Evolutionary conservation across 1,140 invertebrate species (phyloP), one percentile per base, ranked within the genome.

Genomic region (Zaprionus kolodkinae): DNA sequence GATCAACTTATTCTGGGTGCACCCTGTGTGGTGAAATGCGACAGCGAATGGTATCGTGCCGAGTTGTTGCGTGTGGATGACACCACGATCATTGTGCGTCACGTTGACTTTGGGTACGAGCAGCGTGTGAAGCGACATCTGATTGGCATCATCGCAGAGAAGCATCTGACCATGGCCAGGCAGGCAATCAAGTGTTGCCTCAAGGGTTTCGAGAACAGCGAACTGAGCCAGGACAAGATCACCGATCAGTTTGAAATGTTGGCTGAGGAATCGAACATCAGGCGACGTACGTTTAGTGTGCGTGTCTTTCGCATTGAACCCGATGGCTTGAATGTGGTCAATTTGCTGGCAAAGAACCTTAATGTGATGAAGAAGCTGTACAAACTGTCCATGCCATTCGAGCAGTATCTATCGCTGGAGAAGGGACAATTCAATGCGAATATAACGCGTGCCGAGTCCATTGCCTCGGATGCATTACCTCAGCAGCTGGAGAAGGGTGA

Each of bases 71-170:
- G 88, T 1, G 79, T 81, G 3, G 80, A 91, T 21, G 77, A 79
- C n/a, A 68, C 68, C 1, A 79, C 90, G 11, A 87, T 91, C 45
- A 81, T 91, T 55, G 89, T 92, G 7, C 82, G 91, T 1, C 91
- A 92, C 92, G 95, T 97, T 1, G 97, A 97, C 92, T 97, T 96
- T 93, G 97, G 96, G 0, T 97, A 97, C 87, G 95, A 96, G 82
- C 95, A 96, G 83, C 93, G 93, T 52, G 94, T 96, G 11, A 85
- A 94, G 11, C 80, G 93, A 0, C 92, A 93, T 15, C 89, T 94
- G 27, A 91, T 97, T 12, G 94, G 95, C 71, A 92, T 92, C 6
- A 96, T 97, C 12, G 94, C 94, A 27, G 93, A 94, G 9, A 94
- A 96, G 65, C 93, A 96, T 63, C 91, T 97, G 10, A 93, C 92